Conservation (phyloP, 1,140 invertebrate genomes). For the Berghia stephanieae region DNA sequence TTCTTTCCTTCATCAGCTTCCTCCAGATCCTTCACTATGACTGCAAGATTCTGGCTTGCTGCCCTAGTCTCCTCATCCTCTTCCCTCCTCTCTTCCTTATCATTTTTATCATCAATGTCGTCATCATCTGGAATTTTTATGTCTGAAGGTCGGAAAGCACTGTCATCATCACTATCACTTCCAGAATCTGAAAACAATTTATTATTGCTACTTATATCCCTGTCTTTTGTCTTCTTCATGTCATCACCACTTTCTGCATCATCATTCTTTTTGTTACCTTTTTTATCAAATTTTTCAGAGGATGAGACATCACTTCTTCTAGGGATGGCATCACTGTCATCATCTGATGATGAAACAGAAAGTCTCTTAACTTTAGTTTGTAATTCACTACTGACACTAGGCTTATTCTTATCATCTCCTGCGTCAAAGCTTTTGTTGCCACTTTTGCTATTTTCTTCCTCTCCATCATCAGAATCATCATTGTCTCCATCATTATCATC, state of each 20-base stretch:
- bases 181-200: conserved; percentile 22
- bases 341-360: conserved; percentile 27
- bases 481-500: conserved; percentile 33
- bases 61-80: conserved; percentile 28
- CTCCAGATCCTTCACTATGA: conserved; percentile 28
- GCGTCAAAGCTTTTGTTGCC: too few relatives aligned
- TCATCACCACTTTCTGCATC: conserved; percentile 26
- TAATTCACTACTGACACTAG: conserved; percentile 9
- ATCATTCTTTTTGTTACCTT: background rate
- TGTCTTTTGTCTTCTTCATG: background rate
- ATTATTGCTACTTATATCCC: background rate
- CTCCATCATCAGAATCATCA: conserved; percentile 29
- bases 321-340: conserved; percentile 22
- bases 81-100: conserved; percentile 1
- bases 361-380: conserved; percentile 26
- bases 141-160: background rate
- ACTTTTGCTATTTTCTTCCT: too few relatives aligned
- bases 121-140: too few relatives aligned
- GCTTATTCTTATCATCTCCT: too few relatives aligned
- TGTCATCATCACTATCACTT: conserved; percentile 27
- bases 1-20: conserved; percentile 25
- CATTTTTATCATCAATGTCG: background rate
- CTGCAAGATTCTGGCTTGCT: conserved; percentile 30
- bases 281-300: background rate
- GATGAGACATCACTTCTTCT: conserved; percentile 9